Evolutionary conservation across 2,797 vertebrate genomes (phyloP).

Genomic region (Microchirus variegatus): DNA sequence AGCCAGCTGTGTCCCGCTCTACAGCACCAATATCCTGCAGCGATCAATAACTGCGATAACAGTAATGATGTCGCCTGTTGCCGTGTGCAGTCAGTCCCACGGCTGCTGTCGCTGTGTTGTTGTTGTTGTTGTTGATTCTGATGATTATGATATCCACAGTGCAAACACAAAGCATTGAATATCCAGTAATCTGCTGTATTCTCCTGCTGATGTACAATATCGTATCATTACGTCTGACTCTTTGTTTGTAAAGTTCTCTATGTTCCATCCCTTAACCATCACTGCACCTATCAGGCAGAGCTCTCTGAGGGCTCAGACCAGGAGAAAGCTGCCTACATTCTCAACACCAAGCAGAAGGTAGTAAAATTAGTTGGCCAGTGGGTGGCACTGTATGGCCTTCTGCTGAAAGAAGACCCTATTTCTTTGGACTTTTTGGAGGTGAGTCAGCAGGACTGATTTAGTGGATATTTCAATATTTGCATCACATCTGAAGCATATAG

Average conservation of each 20-base stretch:
- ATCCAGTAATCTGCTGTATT: not conserved
- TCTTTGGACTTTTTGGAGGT: constrained; percentile 89
- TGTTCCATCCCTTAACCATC: constrained; percentile 81
- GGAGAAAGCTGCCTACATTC: constrained; percentile 86
- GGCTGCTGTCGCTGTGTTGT: not conserved
- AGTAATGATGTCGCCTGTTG: not conserved
- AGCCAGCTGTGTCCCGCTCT: constrained; percentile 88
- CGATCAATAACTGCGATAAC: not conserved
- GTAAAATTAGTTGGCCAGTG: constrained; percentile 90
- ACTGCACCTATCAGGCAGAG: constrained; percentile 85
- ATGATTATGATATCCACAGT: not conserved
- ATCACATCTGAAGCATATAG: not conserved
- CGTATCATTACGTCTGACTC: not conserved
- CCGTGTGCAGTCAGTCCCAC: not conserved
- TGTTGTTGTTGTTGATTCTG: not conserved
- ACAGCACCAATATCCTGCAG: constrained; percentile 92
- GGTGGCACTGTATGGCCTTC: constrained; percentile 87
- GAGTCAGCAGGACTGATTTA: constrained; percentile 2
- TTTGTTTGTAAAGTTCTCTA: not conserved
- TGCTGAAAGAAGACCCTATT: constrained; percentile 86
- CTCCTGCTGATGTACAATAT: not conserved
- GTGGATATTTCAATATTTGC: not conserved
- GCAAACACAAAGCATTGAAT: not conserved
- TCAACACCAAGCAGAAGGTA: constrained; percentile 89
- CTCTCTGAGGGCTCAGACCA: constrained; percentile 87